Evolutionary conservation across 2,888 invertebrate genomes (phyloP), one percentile per base, ranked within the genome.

Genomic region (Ormyrus thymus): DNA sequence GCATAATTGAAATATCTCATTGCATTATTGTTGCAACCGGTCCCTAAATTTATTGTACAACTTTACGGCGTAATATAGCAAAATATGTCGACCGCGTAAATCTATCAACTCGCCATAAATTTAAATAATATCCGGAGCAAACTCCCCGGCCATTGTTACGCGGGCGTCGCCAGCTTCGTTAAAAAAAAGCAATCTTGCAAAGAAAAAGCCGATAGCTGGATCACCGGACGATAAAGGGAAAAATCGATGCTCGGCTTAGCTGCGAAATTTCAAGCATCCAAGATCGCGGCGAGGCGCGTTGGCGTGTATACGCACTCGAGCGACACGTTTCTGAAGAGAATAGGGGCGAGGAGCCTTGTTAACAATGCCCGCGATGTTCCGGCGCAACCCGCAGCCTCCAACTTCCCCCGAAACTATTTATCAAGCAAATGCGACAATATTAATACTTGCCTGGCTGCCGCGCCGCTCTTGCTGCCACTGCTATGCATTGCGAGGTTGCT

Each of bases 351-450:
- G 9, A 56, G 43, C 11, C 53, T 66, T 65, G 71, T 70, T 66
- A 76, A 79, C 79, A 76, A 76, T 79, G 78, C 62, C 74, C 65
- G 64, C n/a, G 69, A 71, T 58, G 64, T 77, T 51, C 68, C 59
- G 29, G 53, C 29, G n/a, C 53, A 45, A 13, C 70, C 61, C 50
- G 56, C 70, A 58, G 58, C 59, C 69, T 29, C 48, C 53, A 81
- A 79, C 80, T 78, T 81, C 55, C 62, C 53, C 70, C 78, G 53
- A 81, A 82, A 82, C 82, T 82, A 82, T 82, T 82, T 77, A 75
- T 79, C 81, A 81, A 81, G 69, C 79, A 70, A 78, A 76, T 79
- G 74, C 80, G 79, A 75, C 79, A 71, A 65, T 79, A 79, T 81
- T 80, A 81, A 81, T 81, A 79, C 73, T 15, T 50, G 29, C 70